These are phyloP conservation scores for Drosophila littoralis DNA, from an alignment of 1,140 invertebrate species.

Conservation along the genomic window DNA sequence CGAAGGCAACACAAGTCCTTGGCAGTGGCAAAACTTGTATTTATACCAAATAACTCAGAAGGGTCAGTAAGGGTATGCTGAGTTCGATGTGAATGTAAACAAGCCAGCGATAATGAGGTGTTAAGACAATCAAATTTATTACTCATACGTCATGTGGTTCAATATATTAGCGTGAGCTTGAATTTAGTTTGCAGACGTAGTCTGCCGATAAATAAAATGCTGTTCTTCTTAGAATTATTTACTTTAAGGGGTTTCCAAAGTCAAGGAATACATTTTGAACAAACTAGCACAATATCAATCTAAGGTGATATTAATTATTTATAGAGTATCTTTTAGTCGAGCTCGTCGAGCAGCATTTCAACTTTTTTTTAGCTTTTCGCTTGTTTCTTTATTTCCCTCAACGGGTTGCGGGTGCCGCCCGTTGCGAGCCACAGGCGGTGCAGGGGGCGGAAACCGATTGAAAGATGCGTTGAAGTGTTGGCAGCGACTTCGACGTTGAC, in stretches of 20 bases:
- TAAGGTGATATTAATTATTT: not conserved
- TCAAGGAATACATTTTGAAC: too few species aligned
- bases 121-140: slow-evolving; percentile 1
- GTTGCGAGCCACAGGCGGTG: not conserved
- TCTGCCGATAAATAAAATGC: too few species aligned
- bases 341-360: not conserved
- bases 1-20: slow-evolving; percentile 68
- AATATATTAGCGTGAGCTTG: not conserved
- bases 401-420: slow-evolving; percentile 51
- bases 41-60: slow-evolving; percentile 10
- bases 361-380: slow-evolving; percentile 19
- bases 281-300: too few species aligned
- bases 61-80: slow-evolving; percentile 12
- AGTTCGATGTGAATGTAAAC: not conserved
- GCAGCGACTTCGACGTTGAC: slow-evolving; percentile 38
- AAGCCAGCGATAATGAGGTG: not conserved
- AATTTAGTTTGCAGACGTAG: too few species aligned
- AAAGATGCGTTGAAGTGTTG: slow-evolving; percentile 72
- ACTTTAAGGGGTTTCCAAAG: too few species aligned
- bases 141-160: slow-evolving; percentile 1
- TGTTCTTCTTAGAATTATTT: too few species aligned
- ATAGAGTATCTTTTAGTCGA: slow-evolving; percentile 24
- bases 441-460: slow-evolving; percentile 57
- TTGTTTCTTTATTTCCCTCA: slow-evolving; percentile 39
- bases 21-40: slow-evolving; percentile 63